Percentiles rank a stretch among this genome's conserved stretches.
Evolutionary conservation across 2,113 vertebrate species (phyloP).

Genomic region (Pimephales promelas): DNA sequence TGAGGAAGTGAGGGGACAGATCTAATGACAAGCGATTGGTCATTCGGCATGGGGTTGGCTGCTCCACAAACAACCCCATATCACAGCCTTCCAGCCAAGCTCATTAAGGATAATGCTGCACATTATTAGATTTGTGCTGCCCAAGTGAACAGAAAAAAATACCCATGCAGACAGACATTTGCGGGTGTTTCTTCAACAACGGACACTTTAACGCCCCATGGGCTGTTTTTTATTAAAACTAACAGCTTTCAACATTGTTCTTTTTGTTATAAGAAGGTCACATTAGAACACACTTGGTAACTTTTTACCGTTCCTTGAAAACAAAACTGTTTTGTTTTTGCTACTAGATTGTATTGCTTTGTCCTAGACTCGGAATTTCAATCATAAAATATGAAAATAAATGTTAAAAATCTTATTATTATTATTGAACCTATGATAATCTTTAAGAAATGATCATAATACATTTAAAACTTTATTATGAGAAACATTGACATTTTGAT

Average conservation of each 20-base stretch:
- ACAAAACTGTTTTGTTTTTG: background rate
- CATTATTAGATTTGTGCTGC: conserved; percentile 79
- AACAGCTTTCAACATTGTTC: background rate
- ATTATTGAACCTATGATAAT: too few species aligned
- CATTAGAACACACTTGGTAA: background rate
- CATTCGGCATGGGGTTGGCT: conserved; percentile 70
- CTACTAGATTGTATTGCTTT: background rate
- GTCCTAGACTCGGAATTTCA: background rate
- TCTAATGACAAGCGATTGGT: conserved; percentile 78
- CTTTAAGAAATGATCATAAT: too few species aligned
- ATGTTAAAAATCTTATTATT: too few species aligned
- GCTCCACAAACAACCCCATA: conserved; percentile 38
- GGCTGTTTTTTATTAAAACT: conserved; percentile 16
- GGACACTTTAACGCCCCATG: conserved; percentile 57
- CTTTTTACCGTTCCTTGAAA: background rate
- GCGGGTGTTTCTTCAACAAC: conserved; percentile 7
- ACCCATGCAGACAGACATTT: conserved; percentile 70
- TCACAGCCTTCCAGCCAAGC: conserved; percentile 59
- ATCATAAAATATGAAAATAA: background rate
- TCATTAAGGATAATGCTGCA: conserved; percentile 79
- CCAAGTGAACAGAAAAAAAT: conserved; percentile 74
- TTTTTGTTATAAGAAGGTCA: background rate
- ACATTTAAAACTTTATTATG: too few species aligned
- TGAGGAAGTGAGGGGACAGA: conserved; percentile 73
- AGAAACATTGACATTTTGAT: too few species aligned